Percentiles rank a stretch among this genome's conserved stretches.
Evolutionary conservation across 2,888 invertebrate species (phyloP).

Genomic region (Tenthredo distinguenda): DNA sequence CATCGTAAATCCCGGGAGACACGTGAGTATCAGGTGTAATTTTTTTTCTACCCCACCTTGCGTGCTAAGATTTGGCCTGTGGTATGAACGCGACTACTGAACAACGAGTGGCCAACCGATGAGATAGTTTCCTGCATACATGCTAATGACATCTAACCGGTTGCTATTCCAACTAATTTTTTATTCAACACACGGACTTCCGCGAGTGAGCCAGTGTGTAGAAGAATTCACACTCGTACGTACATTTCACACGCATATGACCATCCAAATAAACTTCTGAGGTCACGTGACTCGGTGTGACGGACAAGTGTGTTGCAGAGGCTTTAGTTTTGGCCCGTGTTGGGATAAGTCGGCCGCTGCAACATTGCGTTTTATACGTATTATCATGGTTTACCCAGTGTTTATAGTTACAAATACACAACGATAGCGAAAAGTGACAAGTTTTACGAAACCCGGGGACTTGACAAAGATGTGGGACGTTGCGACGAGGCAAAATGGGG

Average conservation of each 20-base stretch:
- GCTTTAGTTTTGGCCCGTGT: conserved; percentile 50
- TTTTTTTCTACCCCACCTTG: conserved; percentile 31
- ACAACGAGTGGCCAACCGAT: conserved; percentile 24
- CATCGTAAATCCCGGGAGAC: neutral
- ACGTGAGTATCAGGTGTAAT: neutral
- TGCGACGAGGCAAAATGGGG: conserved; percentile 72
- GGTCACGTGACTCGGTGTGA: conserved; percentile 51
- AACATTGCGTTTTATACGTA: conserved; percentile 20
- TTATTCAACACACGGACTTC: conserved; percentile 50
- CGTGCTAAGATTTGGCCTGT: neutral
- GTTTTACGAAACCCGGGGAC: conserved; percentile 46
- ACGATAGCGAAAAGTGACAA: conserved; percentile 18
- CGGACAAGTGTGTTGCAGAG: conserved; percentile 52
- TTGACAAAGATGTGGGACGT: conserved; percentile 61
- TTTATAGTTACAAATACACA: neutral
- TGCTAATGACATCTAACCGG: conserved; percentile 52
- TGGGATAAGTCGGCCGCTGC: conserved; percentile 50
- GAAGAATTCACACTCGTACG: conserved; percentile 15
- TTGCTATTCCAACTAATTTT: conserved; percentile 46
- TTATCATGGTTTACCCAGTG: conserved; percentile 41
- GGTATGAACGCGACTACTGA: neutral
- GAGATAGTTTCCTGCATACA: conserved; percentile 48
- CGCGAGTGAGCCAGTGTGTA: conserved; percentile 22
- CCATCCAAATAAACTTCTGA: conserved; percentile 52
- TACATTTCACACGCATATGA: conserved; percentile 44